Conservation (phyloP, 1,140 invertebrate genomes). For the Brachionus manjavacas region DNA sequence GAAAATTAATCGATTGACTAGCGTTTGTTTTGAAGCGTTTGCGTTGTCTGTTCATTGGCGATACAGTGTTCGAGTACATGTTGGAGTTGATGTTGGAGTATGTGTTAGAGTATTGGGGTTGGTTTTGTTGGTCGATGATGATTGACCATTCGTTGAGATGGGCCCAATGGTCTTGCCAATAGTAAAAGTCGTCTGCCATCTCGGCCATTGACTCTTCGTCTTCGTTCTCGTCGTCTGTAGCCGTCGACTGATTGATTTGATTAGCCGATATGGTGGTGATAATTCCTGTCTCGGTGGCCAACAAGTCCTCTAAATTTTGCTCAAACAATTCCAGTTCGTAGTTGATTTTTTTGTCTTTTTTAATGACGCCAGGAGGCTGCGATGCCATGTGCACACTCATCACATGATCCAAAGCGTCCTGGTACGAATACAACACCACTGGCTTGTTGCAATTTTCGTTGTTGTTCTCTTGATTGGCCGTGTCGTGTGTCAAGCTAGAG, state of each 20-base stretch:
- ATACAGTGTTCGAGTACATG: background rate
- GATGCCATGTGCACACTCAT: slow-evolving; percentile 31
- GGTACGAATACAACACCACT: slow-evolving; percentile 23
- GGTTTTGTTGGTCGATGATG: background rate
- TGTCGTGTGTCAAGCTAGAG: background rate
- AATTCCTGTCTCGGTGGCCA: slow-evolving; percentile 11
- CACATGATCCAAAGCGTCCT: slow-evolving; percentile 31
- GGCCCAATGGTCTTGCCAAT: background rate
- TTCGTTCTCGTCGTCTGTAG: background rate
- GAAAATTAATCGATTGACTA: background rate
- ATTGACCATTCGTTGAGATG: background rate
- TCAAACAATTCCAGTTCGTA: slow-evolving; percentile 38
- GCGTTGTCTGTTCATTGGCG: background rate
- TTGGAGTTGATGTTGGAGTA: too few relatives aligned
- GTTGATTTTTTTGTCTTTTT: slow-evolving; percentile 31
- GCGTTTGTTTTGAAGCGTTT: slow-evolving; percentile 38
- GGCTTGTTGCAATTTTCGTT: background rate
- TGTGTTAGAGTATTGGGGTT: background rate
- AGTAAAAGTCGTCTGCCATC: too few relatives aligned
- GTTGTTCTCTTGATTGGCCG: too few relatives aligned
- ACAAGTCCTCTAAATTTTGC: slow-evolving; percentile 38
- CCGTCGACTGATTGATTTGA: background rate
- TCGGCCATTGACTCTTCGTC: too few relatives aligned
- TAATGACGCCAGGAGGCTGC: background rate
- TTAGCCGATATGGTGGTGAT: background rate